phyloP scores from a whole-genome alignment of 2,113 vertebrate species.

The Oxygymnocypris stewartii region DNA sequence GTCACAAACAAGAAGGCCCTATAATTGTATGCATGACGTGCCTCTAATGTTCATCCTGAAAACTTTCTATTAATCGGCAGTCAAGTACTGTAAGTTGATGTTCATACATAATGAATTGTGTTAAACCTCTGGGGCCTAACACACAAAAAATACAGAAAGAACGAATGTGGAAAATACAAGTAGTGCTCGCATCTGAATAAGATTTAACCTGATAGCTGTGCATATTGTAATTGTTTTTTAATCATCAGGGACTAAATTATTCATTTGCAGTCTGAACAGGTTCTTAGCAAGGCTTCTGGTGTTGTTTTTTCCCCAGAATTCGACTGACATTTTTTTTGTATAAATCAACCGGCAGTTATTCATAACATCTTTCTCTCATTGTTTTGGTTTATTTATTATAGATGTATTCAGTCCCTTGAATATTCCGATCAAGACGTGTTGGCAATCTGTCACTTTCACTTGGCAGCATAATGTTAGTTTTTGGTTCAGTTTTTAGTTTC shows the following conservation, averaged over 20 bases:
- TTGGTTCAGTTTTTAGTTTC: slow-evolving; percentile 11
- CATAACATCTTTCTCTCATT: slow-evolving; percentile 38
- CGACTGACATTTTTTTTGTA: slow-evolving; percentile 72
- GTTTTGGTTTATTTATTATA: slow-evolving; percentile 56
- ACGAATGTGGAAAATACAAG: slow-evolving; percentile 85
- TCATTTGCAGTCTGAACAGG: slow-evolving; percentile 83
- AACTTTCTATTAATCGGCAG: slow-evolving; percentile 94
- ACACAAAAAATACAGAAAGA: slow-evolving; percentile 75
- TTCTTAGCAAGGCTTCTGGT: slow-evolving; percentile 63
- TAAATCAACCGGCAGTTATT: slow-evolving; percentile 50
- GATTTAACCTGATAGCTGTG: slow-evolving; percentile 90
- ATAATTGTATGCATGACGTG: slow-evolving; percentile 85
- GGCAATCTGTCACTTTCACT: slow-evolving; percentile 29
- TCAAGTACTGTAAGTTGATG: slow-evolving; percentile 83
- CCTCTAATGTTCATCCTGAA: slow-evolving; percentile 82
- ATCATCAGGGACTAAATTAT: slow-evolving; percentile 86
- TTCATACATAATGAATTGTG: slow-evolving; percentile 95
- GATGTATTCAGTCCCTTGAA: slow-evolving; percentile 43
- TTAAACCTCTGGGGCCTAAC: slow-evolving; percentile 85
- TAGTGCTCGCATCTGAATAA: slow-evolving; percentile 86
- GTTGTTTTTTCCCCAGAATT: slow-evolving; percentile 73
- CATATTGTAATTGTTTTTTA: slow-evolving; percentile 88
- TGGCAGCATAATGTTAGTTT: slow-evolving; percentile 15
- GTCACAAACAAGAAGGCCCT: slow-evolving; percentile 84
- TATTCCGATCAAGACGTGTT: slow-evolving; percentile 42